Evolutionary conservation across 2,113 vertebrate species (phyloP), one percentile per base, ranked within the genome.

Genomic region (Labeo catla): DNA sequence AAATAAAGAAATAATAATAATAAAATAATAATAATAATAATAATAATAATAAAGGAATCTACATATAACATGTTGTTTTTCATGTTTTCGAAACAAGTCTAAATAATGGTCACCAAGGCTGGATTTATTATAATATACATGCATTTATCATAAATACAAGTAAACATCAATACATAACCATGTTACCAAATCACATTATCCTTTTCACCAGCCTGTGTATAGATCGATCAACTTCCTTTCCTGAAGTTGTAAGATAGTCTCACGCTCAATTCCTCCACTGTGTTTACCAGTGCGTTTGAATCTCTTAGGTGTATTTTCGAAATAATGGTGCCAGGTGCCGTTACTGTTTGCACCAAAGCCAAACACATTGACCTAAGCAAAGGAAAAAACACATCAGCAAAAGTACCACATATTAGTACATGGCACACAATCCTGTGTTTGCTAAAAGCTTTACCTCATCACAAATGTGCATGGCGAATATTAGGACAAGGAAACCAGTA

Each of bases 301-400:
- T 96, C 95, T 0, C 0, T 87, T 85, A 43, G 97, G 66, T 2
- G 7, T 97, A 16, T 97, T 93, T 84, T 99, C 98, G 96, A 98
- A 99, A 89, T 99, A 99, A 87, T 99, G 98, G 84, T 99, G 96
- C 98, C 98, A 99, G 87, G 97, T 96, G 4, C 98, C 98, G 8
- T 92, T 93, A 90, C 93, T 94, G 92, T 99, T 93, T 0, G 97
- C 97, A 19, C 98, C 98, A 7, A 98, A 99, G 76, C 98, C 98
- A 0, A 97, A 99, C 85, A 98, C 88, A 16, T 93, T 96, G 91
- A 99, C 96, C 98, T 99, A 87, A 34, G 50, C 76, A 45, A 8
- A 70, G 15, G 5, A 54, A 54, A 54, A 54, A 66, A 61, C 34
- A 73, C 23, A 36, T n/a, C 34, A 76, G 47, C n/a, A 45, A 45